Evolutionary conservation across 2,113 vertebrate genomes (phyloP).

Genomic region (Pardalotus punctatus): DNA sequence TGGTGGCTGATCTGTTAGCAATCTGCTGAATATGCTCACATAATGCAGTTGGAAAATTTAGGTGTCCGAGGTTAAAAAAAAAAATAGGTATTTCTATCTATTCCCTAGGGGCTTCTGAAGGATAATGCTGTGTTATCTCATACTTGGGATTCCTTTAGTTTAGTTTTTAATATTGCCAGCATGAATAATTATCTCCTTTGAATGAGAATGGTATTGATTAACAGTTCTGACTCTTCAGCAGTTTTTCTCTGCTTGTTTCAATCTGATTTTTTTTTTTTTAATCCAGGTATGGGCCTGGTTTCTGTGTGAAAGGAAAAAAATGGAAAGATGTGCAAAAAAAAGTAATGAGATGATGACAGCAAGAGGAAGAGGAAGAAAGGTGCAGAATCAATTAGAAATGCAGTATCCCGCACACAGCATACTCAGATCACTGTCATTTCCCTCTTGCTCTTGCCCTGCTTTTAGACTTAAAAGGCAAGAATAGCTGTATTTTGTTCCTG

Average conservation of each 20-base stretch:
- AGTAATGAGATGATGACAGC: not conserved
- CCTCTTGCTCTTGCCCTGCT: not conserved
- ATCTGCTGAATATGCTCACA: not conserved
- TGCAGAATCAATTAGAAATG: not conserved
- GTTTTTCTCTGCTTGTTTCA: not conserved
- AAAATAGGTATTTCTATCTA: not conserved
- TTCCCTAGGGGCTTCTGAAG: not conserved
- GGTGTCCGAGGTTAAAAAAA: not conserved
- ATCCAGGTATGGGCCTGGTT: not conserved
- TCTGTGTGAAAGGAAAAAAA: not conserved
- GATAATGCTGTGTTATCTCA: not conserved
- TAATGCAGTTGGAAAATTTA: not conserved
- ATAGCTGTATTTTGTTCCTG: not conserved
- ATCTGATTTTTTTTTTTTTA: not conserved
- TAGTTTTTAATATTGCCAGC: not conserved
- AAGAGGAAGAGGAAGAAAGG: not conserved
- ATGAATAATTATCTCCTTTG: not conserved
- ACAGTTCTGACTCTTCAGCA: not conserved
- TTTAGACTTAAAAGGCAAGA: not conserved
- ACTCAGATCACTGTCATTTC: not conserved
- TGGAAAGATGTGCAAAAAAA: not conserved
- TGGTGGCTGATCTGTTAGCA: not conserved
- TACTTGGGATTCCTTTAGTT: not conserved
- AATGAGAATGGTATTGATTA: not conserved
- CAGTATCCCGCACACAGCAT: not conserved